Conservation (phyloP, 2,888 invertebrate species). For the Drosophila melanocephala region DNA sequence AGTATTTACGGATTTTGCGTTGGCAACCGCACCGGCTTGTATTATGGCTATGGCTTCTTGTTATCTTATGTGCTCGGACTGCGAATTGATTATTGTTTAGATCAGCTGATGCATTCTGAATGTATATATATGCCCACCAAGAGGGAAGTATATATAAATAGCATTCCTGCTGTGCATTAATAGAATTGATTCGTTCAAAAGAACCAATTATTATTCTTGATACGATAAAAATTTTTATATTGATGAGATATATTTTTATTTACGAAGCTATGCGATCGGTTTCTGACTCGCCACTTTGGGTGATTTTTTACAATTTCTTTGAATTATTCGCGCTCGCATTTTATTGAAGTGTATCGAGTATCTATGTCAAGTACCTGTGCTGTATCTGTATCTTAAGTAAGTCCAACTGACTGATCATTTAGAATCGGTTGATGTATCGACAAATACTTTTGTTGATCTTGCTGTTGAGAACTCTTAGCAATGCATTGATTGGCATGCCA, state of each 20-base stretch:
- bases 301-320: background rate
- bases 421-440: background rate
- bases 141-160: background rate
- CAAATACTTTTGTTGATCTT: background rate
- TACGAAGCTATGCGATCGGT: background rate
- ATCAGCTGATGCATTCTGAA: conserved; percentile 31
- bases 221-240: too few species aligned
- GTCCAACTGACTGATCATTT: background rate
- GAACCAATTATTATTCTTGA: background rate
- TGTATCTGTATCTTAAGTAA: background rate
- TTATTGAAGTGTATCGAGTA: background rate
- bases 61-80: conserved; percentile 21
- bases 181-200: background rate
- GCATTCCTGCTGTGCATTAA: conserved; percentile 8
- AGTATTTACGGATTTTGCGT: conserved; percentile 19
- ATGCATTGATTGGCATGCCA: background rate
- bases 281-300: too few species aligned
- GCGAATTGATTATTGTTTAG: conserved; percentile 1
- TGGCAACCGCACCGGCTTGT: conserved; percentile 19
- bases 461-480: background rate
- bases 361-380: conserved; percentile 11
- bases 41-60: background rate
- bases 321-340: background rate
- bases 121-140: background rate
- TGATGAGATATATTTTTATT: too few species aligned